These are phyloP conservation scores for Tricholaema leucomelas DNA, from an alignment of 2,113 vertebrate species.

Conservation along the genomic window DNA sequence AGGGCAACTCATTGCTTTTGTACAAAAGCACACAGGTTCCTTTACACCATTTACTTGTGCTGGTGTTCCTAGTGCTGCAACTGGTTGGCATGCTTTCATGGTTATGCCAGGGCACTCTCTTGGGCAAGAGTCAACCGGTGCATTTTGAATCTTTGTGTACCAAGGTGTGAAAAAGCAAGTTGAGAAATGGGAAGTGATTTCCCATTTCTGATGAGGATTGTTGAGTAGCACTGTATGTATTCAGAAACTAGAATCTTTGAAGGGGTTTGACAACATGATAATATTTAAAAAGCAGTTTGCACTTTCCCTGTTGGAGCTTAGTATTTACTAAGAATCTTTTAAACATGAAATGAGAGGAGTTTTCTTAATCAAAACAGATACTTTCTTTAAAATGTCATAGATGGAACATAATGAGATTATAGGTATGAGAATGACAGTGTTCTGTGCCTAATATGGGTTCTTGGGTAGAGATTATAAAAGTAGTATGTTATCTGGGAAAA, in stretches of 20 bases:
- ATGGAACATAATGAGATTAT: neutral
- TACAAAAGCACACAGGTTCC: neutral
- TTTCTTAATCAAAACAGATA: neutral
- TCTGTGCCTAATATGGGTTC: neutral
- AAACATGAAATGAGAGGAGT: neutral
- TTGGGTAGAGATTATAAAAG: neutral
- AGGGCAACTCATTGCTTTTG: neutral
- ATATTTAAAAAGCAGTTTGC: neutral
- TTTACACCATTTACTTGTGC: neutral
- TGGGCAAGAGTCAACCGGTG: neutral
- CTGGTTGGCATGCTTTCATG: neutral
- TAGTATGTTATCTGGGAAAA: neutral
- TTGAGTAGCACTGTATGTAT: neutral
- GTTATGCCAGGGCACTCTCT: neutral
- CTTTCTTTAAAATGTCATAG: neutral
- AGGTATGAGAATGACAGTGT: neutral
- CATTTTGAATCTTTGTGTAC: neutral
- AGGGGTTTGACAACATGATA: neutral
- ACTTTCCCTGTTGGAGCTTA: neutral
- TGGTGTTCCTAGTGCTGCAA: neutral
- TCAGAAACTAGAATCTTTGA: neutral
- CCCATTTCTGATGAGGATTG: neutral
- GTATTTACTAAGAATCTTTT: neutral
- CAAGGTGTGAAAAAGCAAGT: constrained; percentile 20
- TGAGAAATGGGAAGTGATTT: constrained; percentile 6